These are phyloP conservation scores for Plutomurus gul DNA, from an alignment of 1,140 invertebrate species.

Conservation along the genomic window DNA sequence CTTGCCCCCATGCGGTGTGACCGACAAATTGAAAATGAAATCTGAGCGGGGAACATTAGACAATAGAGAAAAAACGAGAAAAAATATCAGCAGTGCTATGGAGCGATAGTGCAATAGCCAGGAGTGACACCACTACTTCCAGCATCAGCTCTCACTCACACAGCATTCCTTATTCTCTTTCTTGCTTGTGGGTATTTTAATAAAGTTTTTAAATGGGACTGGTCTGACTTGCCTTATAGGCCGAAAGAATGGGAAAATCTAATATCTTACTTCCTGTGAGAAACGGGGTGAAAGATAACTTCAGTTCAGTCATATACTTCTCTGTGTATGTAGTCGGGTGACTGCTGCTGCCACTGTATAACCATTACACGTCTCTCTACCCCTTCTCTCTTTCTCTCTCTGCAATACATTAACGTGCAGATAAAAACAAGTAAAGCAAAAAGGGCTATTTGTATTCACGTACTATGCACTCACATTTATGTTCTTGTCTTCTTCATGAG, in stretches of 20 bases:
- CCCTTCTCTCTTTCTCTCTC: neutral
- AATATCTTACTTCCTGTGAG: constrained; percentile 10
- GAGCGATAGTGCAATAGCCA: too few species aligned
- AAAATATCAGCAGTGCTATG: too few species aligned
- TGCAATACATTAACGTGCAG: neutral
- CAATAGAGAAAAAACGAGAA: too few species aligned
- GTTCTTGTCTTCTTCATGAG: neutral
- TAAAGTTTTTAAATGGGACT: neutral
- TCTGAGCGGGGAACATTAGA: too few species aligned
- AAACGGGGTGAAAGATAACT: neutral
- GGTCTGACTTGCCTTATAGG: neutral
- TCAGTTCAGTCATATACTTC: too few species aligned
- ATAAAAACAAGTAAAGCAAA: neutral
- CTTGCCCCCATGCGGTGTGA: too few species aligned
- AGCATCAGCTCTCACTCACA: too few species aligned
- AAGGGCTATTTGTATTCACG: neutral
- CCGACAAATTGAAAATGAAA: too few species aligned
- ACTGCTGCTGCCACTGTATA: neutral
- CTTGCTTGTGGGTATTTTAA: neutral
- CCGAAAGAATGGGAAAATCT: neutral
- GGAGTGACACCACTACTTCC: too few species aligned
- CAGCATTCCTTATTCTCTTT: too few species aligned
- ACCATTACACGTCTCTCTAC: neutral
- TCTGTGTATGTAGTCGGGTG: too few species aligned
- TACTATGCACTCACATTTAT: neutral